Evolutionary conservation across 2,797 vertebrate genomes (phyloP), one percentile per base, ranked within the genome.

Genomic region (Xiphorhynchus erythropygius): DNA sequence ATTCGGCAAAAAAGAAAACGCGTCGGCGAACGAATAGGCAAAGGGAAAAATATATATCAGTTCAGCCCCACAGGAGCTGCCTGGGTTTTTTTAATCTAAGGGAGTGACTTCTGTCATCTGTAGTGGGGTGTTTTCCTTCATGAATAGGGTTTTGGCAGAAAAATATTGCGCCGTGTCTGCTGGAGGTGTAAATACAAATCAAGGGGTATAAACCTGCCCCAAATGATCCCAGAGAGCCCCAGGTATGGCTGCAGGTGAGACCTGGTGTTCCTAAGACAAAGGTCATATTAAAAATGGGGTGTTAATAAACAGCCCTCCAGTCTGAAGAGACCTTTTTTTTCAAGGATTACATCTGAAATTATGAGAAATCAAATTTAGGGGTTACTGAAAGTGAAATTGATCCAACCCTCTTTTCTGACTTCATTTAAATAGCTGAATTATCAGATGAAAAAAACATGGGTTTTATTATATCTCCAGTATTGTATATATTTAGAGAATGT

Each of bases 341-440:
- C 19, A 78, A 97, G 97, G 98, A 98, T 98, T 98, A 97, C 97
- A 97, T 98, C 95, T 97, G 97, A 98, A 98, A 98, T 98, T 98
- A 96, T 94, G 95, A 88, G 96, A 98, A 98, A 98, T 98, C 98
- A 98, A 97, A 97, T 98, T 98, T 97, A 98, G 97, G 94, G 97
- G 96, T 94, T 97, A 93, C 94, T 98, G 97, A 97, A 97, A 98
- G 97, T 97, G 98, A 98, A 97, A 98, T 97, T 97, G 97, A 98
- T 98, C 96, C 97, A 98, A 98, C 97, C 94, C 96, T 97, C 96
- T 97, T 89, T 97, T 97, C 93, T 97, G 97, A 97, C 96, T 97
- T 97, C 90, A 94, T 97, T 97, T 97, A 96, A 96, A 97, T 97
- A 96, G 97, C 93, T 96, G 97, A 95, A 96, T 97, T 96, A 98